A percentile compares a stretch with the other conserved stretches of the same genome.
Conservation (phyloP, 2,888 invertebrate genomes). For the Drosophila rubida region DNA sequence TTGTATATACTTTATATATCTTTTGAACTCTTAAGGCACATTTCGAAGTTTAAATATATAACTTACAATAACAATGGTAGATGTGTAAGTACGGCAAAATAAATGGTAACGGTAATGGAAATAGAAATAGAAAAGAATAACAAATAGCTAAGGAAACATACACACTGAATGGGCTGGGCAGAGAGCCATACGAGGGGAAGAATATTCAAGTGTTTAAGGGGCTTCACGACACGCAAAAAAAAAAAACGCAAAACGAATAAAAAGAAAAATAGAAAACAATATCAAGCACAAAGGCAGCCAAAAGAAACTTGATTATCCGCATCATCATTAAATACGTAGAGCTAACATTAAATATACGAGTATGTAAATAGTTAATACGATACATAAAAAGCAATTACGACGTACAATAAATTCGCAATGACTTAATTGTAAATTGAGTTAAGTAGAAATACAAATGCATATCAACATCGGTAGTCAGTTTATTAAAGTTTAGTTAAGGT, state of each 20-base stretch:
- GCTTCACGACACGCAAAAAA: conserved; percentile 46
- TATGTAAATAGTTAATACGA: conserved; percentile 28
- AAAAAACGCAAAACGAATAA: neutral
- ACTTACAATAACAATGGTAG: conserved; percentile 51
- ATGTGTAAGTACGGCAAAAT: conserved; percentile 34
- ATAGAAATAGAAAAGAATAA: conserved; percentile 13
- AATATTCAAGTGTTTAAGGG: conserved; percentile 20
- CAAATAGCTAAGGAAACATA: conserved; percentile 32
- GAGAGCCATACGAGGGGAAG: neutral
- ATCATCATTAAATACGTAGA: conserved; percentile 25
- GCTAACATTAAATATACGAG: conserved; percentile 29
- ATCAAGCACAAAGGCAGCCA: conserved; percentile 59
- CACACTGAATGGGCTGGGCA: conserved; percentile 23
- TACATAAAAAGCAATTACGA: conserved; percentile 54
- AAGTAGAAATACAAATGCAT: conserved; percentile 68
- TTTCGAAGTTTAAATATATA: conserved; percentile 61
- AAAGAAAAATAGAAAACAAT: neutral
- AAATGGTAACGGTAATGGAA: conserved; percentile 15
- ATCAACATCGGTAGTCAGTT: conserved; percentile 55
- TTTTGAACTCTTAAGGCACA: conserved; percentile 78
- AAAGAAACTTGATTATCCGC: conserved; percentile 36
- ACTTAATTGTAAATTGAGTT: conserved; percentile 61
- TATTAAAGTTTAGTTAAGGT: conserved; percentile 34
- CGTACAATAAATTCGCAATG: conserved; percentile 76
- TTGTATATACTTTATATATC: conserved; percentile 39